These are phyloP conservation scores for Lasioglossum zephyrum DNA, from an alignment of 2,888 invertebrate species.

Conservation along the genomic window DNA sequence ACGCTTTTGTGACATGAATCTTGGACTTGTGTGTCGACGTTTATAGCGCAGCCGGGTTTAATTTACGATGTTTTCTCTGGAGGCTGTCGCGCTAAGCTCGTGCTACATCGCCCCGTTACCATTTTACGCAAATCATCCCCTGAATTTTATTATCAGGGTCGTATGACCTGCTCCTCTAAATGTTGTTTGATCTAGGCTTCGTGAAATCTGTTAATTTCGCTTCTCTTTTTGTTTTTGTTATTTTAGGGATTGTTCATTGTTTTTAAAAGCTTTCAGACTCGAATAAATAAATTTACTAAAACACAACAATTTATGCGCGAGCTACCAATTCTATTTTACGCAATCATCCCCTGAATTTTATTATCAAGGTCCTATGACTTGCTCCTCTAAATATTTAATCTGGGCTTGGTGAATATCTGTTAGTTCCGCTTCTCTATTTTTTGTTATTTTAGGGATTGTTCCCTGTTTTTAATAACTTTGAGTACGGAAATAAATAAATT, in stretches of 20 bases:
- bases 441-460: not conserved
- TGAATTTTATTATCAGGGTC: not conserved
- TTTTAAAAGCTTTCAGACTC: not conserved
- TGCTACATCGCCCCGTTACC: not conserved
- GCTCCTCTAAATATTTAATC: not conserved
- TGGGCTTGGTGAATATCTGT: not conserved
- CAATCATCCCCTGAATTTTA: conserved; percentile 1
- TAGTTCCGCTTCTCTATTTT: not conserved
- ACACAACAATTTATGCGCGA: too few relatives aligned
- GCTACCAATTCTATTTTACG: not conserved
- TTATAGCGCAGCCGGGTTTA: not conserved
- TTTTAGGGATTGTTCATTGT: not conserved
- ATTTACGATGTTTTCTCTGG: conserved; percentile 4
- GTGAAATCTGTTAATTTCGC: not conserved
- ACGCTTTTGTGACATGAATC: conserved; percentile 2
- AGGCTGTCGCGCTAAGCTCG: not conserved
- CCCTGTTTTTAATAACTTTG: not conserved
- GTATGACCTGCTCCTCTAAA: not conserved
- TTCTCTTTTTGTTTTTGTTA: not conserved
- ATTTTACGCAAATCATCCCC: not conserved
- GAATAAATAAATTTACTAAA: not conserved
- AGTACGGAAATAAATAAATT: not conserved
- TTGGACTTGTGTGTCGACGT: not conserved
- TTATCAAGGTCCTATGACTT: not conserved
- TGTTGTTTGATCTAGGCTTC: not conserved